These are phyloP conservation scores for Plodia interpunctella DNA, from an alignment of 1,140 invertebrate genomes.

Conservation along the genomic window DNA sequence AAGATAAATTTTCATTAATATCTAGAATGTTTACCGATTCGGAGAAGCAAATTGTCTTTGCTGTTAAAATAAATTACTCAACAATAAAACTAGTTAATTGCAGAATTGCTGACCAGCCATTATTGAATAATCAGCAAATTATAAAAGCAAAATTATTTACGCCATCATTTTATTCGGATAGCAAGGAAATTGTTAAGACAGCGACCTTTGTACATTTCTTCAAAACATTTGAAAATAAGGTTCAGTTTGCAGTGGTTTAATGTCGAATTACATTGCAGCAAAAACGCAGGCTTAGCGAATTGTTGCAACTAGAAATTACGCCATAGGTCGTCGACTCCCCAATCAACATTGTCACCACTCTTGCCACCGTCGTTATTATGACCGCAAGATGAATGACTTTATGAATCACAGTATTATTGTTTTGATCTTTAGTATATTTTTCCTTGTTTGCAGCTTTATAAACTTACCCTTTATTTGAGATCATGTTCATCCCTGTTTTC, in stretches of 20 bases:
- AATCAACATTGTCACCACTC: constrained; percentile 13
- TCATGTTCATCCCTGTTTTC: no score
- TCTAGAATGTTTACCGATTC: no score
- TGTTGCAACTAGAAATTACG: constrained; percentile 25
- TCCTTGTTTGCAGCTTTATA: no score
- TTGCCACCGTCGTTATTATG: no score
- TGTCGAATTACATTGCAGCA: constrained; percentile 13
- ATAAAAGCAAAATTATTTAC: not conserved
- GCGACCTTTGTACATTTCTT: not conserved
- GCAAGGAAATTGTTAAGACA: not conserved
- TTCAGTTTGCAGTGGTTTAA: not conserved
- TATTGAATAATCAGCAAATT: constrained; percentile 3
- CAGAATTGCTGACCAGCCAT: not conserved
- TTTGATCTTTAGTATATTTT: no score
- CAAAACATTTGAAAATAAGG: not conserved
- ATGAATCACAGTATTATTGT: no score
- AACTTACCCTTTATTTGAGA: no score
- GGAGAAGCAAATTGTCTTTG: not conserved
- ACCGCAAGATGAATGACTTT: no score
- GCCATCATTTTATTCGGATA: not conserved
- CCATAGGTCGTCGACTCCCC: constrained; percentile 26
- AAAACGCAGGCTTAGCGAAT: constrained; percentile 19
- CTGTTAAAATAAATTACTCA: not conserved
- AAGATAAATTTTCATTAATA: no score
- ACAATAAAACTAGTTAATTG: constrained; percentile 4